phyloP scores from a whole-genome alignment of 2,888 invertebrate genomes.

The Adineta ricciae region DNA sequence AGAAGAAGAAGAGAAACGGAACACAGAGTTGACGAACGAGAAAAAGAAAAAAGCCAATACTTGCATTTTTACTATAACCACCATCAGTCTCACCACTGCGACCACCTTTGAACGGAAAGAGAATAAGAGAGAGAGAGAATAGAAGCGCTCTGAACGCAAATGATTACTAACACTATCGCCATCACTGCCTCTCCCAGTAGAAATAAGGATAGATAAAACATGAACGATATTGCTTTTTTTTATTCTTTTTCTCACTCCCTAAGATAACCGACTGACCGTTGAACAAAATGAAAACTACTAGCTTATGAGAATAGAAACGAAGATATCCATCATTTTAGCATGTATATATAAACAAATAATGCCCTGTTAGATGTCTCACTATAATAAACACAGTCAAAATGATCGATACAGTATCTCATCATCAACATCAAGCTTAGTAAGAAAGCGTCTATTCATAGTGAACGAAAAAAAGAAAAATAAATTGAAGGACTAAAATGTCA shows the following conservation, averaged over 20 bases:
- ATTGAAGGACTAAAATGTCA: background rate
- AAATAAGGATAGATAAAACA: background rate
- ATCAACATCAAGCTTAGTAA: conserved; percentile 9
- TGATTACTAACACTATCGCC: background rate
- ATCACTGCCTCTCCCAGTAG: background rate
- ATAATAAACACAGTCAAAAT: background rate
- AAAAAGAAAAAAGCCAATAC: background rate
- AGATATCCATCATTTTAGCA: background rate
- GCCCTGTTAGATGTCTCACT: background rate
- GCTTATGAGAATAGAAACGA: background rate
- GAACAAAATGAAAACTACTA: background rate
- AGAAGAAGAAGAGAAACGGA: background rate
- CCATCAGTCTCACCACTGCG: background rate
- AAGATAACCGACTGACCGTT: conserved; percentile 4
- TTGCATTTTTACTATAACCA: background rate
- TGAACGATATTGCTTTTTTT: background rate
- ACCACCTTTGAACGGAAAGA: conserved; percentile 13
- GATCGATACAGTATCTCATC: background rate
- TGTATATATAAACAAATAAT: background rate
- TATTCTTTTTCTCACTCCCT: background rate
- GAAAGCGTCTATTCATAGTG: background rate
- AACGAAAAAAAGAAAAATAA: background rate
- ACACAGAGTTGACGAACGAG: background rate
- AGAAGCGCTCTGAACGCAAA: background rate
- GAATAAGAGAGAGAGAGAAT: background rate